Evolutionary conservation across 2,888 invertebrate species (phyloP).

Genomic region (Metallyticus violacea): DNA sequence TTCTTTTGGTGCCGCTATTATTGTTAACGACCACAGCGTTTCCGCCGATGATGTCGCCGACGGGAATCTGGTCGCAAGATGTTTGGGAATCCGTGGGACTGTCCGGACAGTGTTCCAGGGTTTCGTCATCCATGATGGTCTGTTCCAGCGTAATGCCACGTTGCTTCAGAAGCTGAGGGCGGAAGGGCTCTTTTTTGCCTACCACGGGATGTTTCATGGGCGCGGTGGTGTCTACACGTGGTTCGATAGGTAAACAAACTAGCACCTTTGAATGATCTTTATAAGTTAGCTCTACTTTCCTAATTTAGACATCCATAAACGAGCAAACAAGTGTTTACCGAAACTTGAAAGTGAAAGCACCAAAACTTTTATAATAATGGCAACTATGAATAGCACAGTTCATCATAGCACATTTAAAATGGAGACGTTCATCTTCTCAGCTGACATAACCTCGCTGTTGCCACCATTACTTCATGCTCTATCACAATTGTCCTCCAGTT

Average conservation of each 20-base stretch:
- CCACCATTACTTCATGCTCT: neutral
- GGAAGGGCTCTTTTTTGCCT: neutral
- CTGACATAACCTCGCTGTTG: neutral
- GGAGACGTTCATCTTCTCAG: neutral
- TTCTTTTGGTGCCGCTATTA: constrained; percentile 25
- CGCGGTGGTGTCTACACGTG: neutral
- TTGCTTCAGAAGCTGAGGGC: neutral
- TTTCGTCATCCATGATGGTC: constrained; percentile 3
- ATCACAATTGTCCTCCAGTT: neutral
- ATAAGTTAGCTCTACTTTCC: too few species aligned
- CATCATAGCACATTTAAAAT: neutral
- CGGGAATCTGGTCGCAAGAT: constrained; percentile 22
- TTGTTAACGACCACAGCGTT: constrained; percentile 22
- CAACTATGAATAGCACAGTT: neutral
- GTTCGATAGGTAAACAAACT: neutral
- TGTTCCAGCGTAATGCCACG: neutral
- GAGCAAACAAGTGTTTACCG: too few species aligned
- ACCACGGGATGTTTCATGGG: neutral
- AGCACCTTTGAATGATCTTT: neutral
- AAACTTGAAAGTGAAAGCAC: neutral
- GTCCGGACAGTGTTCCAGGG: constrained; percentile 29
- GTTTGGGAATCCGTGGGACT: constrained; percentile 29
- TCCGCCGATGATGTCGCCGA: constrained; percentile 26
- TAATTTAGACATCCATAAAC: too few species aligned
- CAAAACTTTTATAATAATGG: neutral